Base-by-base conservation (phyloP, 2,888 invertebrate genomes). In the Caenorhabditis sinica region DNA sequence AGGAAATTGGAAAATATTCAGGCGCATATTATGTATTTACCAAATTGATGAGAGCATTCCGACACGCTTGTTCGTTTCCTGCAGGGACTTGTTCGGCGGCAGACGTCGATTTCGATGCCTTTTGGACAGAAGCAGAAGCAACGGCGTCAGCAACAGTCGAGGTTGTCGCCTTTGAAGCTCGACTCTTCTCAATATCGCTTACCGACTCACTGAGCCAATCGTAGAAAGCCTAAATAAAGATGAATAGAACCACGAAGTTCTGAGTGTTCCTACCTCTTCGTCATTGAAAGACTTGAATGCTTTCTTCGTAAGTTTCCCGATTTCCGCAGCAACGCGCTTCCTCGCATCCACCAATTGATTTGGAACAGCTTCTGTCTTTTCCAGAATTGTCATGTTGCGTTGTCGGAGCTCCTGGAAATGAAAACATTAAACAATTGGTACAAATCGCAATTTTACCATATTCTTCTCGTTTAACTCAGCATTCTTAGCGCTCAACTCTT, bases 341-440 rank as follows among this genome's bases (percentile, higher is more conserved):
- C 85, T 51, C 20, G 77, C 81, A 2, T 49, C 23, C 15, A 60
- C 23, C 9, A 30, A 51, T 36, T 30, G 65, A 11, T 71, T 68
- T 30, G 79, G 60, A 0, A 58, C 23, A 0, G 65, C 72, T 75
- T 82, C 85, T 23, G 66, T 51, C 69, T 85, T 85, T 30, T 85
- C 85, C 40, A 82, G 74, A 72, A 85, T 65, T 9, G 49, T 66
- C 30, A 66, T 61, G 63, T 85, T 85, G 36, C 85, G 73, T 17
- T 71, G 58, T 15, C 85, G 77, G 30, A 85, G 76, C 65, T 85
- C 85, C 82, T 84, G 66, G 4, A 75, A 79, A 49, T 58, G 15
- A 8, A 58, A 30, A 17, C 11, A 28, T 30, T 43, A 20, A 20
- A 61, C 49, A 9, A 17, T 17, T 40, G n/a, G n/a, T n/a, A n/a